Base-by-base conservation (phyloP, 2,888 invertebrate species). In the Chaetogeoica ovagalla region DNA sequence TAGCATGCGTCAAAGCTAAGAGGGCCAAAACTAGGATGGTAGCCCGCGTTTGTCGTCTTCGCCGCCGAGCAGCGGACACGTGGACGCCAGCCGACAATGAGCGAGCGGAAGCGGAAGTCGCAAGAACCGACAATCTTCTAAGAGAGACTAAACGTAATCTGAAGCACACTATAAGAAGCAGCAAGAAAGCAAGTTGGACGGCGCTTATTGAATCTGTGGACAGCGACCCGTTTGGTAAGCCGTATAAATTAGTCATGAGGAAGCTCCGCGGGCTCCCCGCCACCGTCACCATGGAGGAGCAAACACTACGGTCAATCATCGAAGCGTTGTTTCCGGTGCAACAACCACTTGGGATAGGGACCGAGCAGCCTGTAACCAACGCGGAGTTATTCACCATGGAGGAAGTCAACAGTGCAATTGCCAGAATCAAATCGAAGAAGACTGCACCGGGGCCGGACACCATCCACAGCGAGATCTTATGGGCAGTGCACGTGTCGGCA, bases 321-420 rank as follows among this genome's bases (percentile, higher is more conserved):
- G n/a, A 13, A 2, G 23, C 21, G 0, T 48, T 66, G 1, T 66
- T 66, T 37, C 66, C 66, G n/a, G 0, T 8, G 9, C 11, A 39
- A 19, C 11, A 2, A n/a, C 23, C 3, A 21, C 0, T 9, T 15
- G 15, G 6, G 0, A 8, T 2, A 21, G 8, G 15, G 13, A 0
- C 4, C 6, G 48, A 6, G 3, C 5, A 17, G 21, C 2, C 23
- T n/a, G n/a, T n/a, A n/a, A 0, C 7, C 7, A 1, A 1, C 0
- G n/a, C 6, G 7, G 66, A 23, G 2, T 15, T 2, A 0, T 66
- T 66, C 48, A 48, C 21, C 0, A 1, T 0, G 21, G 5, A 1
- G 0, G 66, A 66, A 21, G 48, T 66, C 5, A 8, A 43, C 5
- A 13, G 15, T 0, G 66, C 23, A 0, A 15, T 66, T 6, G 15